phyloP scores from a whole-genome alignment of 2,113 vertebrate genomes.

The Trinectes maculatus region DNA sequence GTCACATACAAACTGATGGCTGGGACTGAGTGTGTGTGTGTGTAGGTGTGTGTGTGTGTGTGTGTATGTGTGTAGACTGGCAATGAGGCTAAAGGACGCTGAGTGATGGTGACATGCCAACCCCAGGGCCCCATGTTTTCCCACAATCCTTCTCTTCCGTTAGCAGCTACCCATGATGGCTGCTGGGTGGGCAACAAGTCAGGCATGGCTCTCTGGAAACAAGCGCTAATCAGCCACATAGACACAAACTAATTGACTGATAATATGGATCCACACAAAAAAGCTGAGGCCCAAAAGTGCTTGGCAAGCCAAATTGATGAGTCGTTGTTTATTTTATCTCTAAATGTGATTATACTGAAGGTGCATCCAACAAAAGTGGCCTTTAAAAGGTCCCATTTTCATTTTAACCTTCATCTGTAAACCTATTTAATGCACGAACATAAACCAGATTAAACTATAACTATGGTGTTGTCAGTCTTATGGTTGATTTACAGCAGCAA shows the following conservation, averaged over 20 bases:
- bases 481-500: background rate
- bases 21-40: slow-evolving; percentile 43
- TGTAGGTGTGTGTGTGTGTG: slow-evolving; percentile 27
- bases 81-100: slow-evolving; percentile 42
- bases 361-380: no score
- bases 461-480: background rate
- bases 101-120: slow-evolving; percentile 65
- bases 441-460: no score
- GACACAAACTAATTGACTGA: slow-evolving; percentile 45
- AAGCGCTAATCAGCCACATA: slow-evolving; percentile 51
- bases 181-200: slow-evolving; percentile 68
- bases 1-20: slow-evolving; percentile 67
- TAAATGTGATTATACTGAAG: no score
- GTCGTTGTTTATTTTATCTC: background rate
- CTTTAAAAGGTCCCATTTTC: no score
- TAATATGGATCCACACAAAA: slow-evolving; percentile 44
- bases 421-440: no score
- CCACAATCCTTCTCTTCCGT: slow-evolving; percentile 63
- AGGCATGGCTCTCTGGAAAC: slow-evolving; percentile 47
- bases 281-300: background rate
- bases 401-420: no score
- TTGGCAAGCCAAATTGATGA: background rate
- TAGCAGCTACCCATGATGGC: slow-evolving; percentile 57
- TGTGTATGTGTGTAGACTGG: slow-evolving; percentile 17
- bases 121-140: slow-evolving; percentile 68